Base-by-base conservation (phyloP, 2,888 invertebrate genomes). In the Mycogona germanica region DNA sequence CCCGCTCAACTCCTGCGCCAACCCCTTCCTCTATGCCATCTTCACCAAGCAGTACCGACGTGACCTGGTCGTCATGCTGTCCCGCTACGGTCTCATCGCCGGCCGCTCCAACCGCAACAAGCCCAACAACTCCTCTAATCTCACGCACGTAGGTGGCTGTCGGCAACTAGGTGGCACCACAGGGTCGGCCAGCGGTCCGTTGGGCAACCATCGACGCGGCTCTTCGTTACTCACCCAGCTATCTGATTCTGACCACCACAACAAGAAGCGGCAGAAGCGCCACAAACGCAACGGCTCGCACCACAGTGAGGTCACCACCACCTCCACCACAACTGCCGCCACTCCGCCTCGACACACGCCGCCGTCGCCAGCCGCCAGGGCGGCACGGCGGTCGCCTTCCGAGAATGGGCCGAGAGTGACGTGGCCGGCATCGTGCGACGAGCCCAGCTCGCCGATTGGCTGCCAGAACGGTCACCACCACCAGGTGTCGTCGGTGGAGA, bases 11-110 rank as follows among this genome's bases (percentile, higher is more conserved):
- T 85, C 89, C 0, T 89, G 88, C 67, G 87, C 91, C 37, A 91
- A 93, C 72, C 92, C 92, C 0, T 91, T 89, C 73, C 72, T 93
- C 2, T 93, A 92, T 69, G 91, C 88, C 19, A 85, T 92, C 61
- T 74, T 89, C 65, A 92, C 91, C 6, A 81, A 87, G 58, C 88
- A 88, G 69, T 89, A 87, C 66, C 76, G 87, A 40, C 76, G 80
- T 61, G 88, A 91, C 67, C 73, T 86, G 23, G 75, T 79, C 51
- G 73, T 76, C 12, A 67, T 86, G 38, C 70, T 85, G 47, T 77
- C 81, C 2, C 78, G 80, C 73, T 84, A 65, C 51, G 63, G 63
- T 3, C 55, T 65, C 26, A 62, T 61, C 19, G 23, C 42, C 12
- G 14, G 7, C 5, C 32, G n/a, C 25, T 12, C 52, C 14, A 53